A percentile compares a stretch with the other conserved stretches of the same genome.
phyloP scores from a whole-genome alignment of 2,888 invertebrate genomes.

The Chrysolina haemoptera region DNA sequence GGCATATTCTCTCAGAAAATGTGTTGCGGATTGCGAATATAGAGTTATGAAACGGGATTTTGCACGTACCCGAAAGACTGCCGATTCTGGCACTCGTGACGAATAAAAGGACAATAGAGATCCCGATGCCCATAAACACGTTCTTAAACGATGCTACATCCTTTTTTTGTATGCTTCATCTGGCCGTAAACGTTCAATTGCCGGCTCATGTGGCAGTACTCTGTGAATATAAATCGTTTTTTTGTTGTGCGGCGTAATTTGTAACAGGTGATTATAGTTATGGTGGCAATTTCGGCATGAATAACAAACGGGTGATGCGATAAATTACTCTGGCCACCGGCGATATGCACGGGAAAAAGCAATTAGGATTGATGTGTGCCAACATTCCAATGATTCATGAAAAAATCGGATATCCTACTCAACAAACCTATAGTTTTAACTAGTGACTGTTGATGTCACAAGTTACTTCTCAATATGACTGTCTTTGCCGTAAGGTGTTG shows the following conservation, averaged over 20 bases:
- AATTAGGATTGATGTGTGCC: too few species aligned
- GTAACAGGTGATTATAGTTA: constrained; percentile 3
- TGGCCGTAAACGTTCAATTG: constrained; percentile 26
- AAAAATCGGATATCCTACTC: too few species aligned
- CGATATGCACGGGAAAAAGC: too few species aligned
- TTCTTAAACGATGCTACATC: constrained; percentile 42
- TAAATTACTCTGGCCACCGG: not conserved
- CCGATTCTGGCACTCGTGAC: constrained; percentile 53
- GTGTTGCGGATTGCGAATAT: constrained; percentile 39
- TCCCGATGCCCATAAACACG: constrained; percentile 49
- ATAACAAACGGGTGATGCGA: not conserved
- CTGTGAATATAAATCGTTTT: constrained; percentile 2
- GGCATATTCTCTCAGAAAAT: constrained; percentile 38
- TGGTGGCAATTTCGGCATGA: not conserved
- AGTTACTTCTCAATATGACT: too few species aligned
- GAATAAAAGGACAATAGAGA: constrained; percentile 55
- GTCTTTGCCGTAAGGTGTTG: too few species aligned
- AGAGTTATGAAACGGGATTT: constrained; percentile 47
- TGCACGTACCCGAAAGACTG: constrained; percentile 51
- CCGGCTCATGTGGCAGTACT: constrained; percentile 4
- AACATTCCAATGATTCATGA: too few species aligned
- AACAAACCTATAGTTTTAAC: too few species aligned
- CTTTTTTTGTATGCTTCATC: constrained; percentile 43
- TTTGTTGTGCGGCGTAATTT: not conserved
- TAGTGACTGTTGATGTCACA: too few species aligned